Base-by-base conservation (phyloP, 2,888 invertebrate species). In the Lepidochitona cinerea region DNA sequence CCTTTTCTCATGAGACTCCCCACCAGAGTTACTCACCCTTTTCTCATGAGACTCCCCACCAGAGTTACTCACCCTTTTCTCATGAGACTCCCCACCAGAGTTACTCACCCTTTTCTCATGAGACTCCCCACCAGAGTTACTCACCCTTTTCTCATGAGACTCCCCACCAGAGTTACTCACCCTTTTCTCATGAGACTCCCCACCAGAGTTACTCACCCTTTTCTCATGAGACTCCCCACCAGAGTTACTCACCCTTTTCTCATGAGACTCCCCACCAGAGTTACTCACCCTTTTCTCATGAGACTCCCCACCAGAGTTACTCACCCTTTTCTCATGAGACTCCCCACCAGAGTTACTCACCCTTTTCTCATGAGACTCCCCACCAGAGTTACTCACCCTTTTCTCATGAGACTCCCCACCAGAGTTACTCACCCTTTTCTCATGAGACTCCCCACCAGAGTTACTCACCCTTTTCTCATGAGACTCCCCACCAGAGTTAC, bases 361-460 rank as follows among this genome's bases (percentile, higher is more conserved):
- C 41, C 41, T 12, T 41, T 41, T 18, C 41, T 41, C 41, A 41
- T 41, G 41, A 41, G 41, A 41, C 9, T 41, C 18, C 9, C 9
- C 9, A 18, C 99, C 92, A 99, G 9, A 41, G 9, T 41, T 12
- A 41, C 41, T 41, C 41, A 41, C 41, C 41, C 94, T 88, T 92
- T 93, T 70, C 92, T 81, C 94, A 94, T 98, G 71, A 98, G 98
- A 90, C 99, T 99, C 70, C 98, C 99, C 87, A 99, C 99, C 92
- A 99, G 9, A 41, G 9, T 41, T 12, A 41, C 41, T 41, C 41
- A 41, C 41, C 41, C 41, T 41, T 41, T 41, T 18, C 41, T 41
- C 41, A 41, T 41, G 41, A 41, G 9, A 18, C 18, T 12, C 9
- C 41, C 41, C 9, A 12, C 9, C 9, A 41, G 9, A 41, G 9